phyloP scores from a whole-genome alignment of 2,113 vertebrate genomes.

The Limnothrissa miodon region DNA sequence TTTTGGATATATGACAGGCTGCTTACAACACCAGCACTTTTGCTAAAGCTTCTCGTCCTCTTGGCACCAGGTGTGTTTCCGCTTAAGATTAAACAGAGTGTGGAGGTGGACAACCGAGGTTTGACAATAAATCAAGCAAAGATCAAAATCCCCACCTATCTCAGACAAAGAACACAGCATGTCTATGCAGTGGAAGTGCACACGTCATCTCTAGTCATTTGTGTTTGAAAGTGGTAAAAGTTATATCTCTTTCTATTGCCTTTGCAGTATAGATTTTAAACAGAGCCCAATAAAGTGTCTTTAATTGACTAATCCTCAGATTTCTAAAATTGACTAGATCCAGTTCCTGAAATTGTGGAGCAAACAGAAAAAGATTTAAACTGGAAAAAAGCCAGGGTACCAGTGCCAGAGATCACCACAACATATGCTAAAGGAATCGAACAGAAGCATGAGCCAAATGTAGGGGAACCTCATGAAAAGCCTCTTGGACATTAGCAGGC shows the following conservation, averaged over 20 bases:
- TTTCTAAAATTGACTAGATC: no score
- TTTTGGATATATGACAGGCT: conserved; percentile 43
- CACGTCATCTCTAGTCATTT: background rate
- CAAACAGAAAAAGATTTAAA: background rate
- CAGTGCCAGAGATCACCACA: conserved; percentile 13
- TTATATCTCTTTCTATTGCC: no score
- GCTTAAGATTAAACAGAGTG: conserved; percentile 26
- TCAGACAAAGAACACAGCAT: background rate
- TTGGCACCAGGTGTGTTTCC: conserved; percentile 31
- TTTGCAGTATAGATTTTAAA: conserved; percentile 17
- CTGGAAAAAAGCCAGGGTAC: background rate
- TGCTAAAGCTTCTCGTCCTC: conserved; percentile 4
- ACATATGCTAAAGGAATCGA: conserved; percentile 18
- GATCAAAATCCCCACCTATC: conserved; percentile 22
- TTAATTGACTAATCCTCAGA: no score
- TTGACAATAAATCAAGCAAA: conserved; percentile 30
- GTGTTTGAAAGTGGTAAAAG: background rate
- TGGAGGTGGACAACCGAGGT: background rate
- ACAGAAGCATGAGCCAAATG: conserved; percentile 3
- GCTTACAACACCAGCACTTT: conserved; percentile 47
- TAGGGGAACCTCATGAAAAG: conserved; percentile 15
- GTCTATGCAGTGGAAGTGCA: conserved; percentile 7
- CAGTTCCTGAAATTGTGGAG: background rate
- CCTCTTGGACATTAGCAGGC: background rate
- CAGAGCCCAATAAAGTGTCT: conserved; percentile 15